Percentiles rank a stretch among this genome's conserved stretches.
Conservation (phyloP, 2,888 invertebrate species). For the Monochamus alternatus region DNA sequence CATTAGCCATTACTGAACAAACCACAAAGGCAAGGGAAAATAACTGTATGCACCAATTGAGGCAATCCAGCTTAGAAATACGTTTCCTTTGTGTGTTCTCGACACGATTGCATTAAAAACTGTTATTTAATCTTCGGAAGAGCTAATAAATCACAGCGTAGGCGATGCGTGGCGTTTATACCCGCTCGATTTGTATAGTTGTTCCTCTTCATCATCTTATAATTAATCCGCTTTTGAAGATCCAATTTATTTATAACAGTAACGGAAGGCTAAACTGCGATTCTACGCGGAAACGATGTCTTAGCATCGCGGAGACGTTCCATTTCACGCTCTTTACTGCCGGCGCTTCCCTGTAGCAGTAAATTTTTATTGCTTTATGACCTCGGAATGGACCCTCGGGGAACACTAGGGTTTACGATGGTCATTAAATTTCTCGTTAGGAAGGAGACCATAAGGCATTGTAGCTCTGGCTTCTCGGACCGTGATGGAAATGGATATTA, state of each 20-base stretch:
- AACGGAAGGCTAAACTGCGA: not conserved
- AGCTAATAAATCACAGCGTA: conserved; percentile 46
- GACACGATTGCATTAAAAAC: conserved; percentile 4
- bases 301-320: not conserved
- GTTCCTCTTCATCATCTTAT: conserved; percentile 29
- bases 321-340: not conserved
- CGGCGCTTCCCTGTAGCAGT: not conserved
- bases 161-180: conserved; percentile 44
- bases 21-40: not conserved
- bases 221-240: conserved; percentile 8
- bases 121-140: conserved; percentile 25
- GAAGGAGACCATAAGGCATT: not conserved
- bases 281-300: conserved; percentile 2
- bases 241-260: conserved; percentile 23
- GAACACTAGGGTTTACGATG: conserved; percentile 2
- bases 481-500: not conserved
- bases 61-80: not conserved
- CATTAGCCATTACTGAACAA: not conserved
- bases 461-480: not conserved
- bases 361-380: conserved; percentile 7
- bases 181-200: conserved; percentile 44
- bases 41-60: conserved; percentile 8
- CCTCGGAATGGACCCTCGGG: conserved; percentile 10
- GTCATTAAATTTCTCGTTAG: not conserved
- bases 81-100: not conserved